Evolutionary conservation across 2,797 vertebrate genomes (phyloP).

Genomic region (Phylloscopus collybita): DNA sequence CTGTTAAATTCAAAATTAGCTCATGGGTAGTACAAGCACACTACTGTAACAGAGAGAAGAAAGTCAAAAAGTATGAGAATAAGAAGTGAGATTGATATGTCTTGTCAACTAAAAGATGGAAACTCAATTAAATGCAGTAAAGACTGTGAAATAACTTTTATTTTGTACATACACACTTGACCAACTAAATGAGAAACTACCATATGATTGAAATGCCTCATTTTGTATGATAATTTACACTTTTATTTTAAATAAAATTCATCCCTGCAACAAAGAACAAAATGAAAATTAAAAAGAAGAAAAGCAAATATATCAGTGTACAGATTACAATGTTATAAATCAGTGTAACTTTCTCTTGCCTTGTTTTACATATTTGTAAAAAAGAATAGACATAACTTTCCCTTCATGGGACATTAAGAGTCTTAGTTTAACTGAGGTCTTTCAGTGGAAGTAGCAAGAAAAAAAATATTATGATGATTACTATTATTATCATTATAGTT

Average conservation of each 20-base stretch:
- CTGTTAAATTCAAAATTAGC: not conserved
- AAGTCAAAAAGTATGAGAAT: too few species aligned
- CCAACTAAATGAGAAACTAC: not conserved
- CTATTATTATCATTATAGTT: constrained; percentile 1
- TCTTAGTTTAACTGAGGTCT: not conserved
- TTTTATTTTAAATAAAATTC: not conserved
- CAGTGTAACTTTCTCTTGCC: not conserved
- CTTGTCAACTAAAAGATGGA: not conserved
- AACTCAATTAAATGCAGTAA: not conserved
- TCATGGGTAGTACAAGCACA: not conserved
- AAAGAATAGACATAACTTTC: not conserved
- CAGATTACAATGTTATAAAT: not conserved
- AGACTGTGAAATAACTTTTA: not conserved
- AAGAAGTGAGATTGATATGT: not conserved
- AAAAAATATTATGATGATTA: not conserved
- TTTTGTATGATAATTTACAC: not conserved
- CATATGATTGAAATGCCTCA: not conserved
- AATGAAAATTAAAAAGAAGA: not conserved
- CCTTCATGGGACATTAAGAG: accelerated
- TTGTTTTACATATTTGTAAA: not conserved
- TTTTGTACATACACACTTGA: not conserved
- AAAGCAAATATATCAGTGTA: not conserved
- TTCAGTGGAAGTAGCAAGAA: not conserved
- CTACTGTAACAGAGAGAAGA: not conserved
- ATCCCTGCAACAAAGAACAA: not conserved